Base-by-base conservation (phyloP, 2,797 vertebrate species). In the Falco rusticolus region DNA sequence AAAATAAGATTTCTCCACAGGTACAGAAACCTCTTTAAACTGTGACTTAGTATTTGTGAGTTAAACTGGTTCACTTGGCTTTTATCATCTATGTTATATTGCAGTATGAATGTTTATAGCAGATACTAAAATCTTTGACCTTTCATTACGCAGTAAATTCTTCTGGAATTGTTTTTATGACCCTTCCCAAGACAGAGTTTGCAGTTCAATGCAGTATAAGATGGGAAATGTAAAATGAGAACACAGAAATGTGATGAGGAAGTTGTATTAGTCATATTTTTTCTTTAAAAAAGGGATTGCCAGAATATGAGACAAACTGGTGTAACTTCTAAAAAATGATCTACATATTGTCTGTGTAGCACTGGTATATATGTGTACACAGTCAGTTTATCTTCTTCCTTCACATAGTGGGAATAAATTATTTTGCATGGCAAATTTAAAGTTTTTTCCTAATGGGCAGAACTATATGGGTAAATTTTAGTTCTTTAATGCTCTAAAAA, bases 51-150 rank as follows among this genome's bases (percentile, higher is more conserved):
- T 51, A 71, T 87, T 79, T 93, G 66, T 90, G 51, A 54, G 34
- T 95, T 86, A 87, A 83, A 81, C 28, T n/a, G 37, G 39, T 79
- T 85, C 53, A 34, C 71, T 56, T 83, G 43, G 29, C n/a, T 90
- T 63, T 82, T 85, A 51, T 90, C 10, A 2, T 66, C 43, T 66
- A 56, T 31, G 48, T 90, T 90, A 22, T 79, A 53, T 39, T 93
- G 63, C 74, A 70, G 22, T 66, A 82, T 64, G 84, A 85, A 71
- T 85, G 64, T 93, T 95, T 94, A 93, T 77, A 71, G 75, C 57
- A 92, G 64, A 83, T 71, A 66, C 65, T 92, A 31, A 90, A 87
- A n/a, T 65, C 70, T 89, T 75, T 82, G 91, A 94, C 94, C 81
- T 96, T 89, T 87, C n/a, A 48, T 90, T 95, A 68, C 1, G 4